A percentile compares a stretch with the other conserved stretches of the same genome.
Evolutionary conservation across 92 coral and sea anemone species (phyloP).

Genomic region (Hydrozoanthus gracilis): DNA sequence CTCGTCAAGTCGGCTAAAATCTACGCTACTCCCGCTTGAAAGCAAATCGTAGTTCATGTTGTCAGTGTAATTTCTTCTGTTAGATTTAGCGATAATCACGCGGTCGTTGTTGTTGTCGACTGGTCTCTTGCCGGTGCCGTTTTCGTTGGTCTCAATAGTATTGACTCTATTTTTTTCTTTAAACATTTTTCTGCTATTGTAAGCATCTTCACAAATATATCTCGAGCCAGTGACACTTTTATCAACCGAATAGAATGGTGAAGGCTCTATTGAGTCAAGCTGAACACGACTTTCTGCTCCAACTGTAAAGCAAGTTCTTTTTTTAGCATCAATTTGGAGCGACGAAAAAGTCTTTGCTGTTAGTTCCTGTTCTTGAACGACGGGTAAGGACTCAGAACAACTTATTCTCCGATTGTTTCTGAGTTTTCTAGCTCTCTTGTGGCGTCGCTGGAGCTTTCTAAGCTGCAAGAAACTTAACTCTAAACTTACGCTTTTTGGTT

Average conservation of each 20-base stretch:
- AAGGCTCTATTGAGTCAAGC: background rate
- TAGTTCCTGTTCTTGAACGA: background rate
- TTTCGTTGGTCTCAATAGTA: no score
- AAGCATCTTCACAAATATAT: background rate
- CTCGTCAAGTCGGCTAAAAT: background rate
- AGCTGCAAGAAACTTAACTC: background rate
- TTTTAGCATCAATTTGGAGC: background rate
- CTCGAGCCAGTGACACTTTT: background rate
- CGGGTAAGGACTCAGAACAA: background rate
- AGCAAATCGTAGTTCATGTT: background rate
- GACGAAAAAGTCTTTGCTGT: background rate
- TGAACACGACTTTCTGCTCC: constrained; percentile 1
- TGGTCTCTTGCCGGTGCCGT: background rate
- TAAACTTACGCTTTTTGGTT: background rate
- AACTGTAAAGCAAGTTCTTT: background rate
- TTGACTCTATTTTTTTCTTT: no score
- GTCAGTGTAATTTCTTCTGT: background rate
- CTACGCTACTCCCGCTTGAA: background rate
- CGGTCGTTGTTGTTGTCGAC: no score
- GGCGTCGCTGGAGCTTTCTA: background rate
- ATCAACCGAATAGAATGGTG: background rate
- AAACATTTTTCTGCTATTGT: background rate
- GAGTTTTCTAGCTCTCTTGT: background rate
- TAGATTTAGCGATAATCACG: background rate
- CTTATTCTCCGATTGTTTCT: background rate